These are phyloP conservation scores for Microtus richardsoni DNA, from an alignment of 2,113 vertebrate species.

Conservation along the genomic window DNA sequence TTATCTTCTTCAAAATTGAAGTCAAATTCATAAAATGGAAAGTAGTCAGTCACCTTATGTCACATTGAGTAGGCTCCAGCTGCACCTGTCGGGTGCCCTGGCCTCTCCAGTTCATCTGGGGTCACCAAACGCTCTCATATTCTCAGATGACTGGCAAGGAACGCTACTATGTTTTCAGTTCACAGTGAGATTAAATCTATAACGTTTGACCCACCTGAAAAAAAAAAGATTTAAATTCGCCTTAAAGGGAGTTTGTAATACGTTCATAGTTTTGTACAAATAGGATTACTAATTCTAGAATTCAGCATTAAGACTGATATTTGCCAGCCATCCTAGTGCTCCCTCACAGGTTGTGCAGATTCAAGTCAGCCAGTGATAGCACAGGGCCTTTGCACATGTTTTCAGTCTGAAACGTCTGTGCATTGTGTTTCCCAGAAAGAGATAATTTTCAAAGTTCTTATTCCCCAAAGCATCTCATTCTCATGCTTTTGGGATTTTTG, in stretches of 20 bases:
- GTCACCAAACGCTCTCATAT: conserved; percentile 86
- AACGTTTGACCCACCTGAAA: conserved; percentile 90
- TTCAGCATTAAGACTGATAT: neutral
- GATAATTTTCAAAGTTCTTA: neutral
- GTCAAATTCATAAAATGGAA: neutral
- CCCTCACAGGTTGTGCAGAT: neutral
- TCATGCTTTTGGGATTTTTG: neutral
- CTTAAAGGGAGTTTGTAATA: neutral
- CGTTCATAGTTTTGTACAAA: neutral
- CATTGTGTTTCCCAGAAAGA: neutral
- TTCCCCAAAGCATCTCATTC: neutral
- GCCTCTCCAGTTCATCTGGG: conserved; percentile 90
- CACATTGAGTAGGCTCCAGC: conserved; percentile 89
- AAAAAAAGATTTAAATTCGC: neutral
- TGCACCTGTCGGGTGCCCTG: conserved; percentile 89
- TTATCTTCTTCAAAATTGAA: neutral
- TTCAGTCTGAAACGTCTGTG: neutral
- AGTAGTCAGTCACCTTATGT: conserved; percentile 76
- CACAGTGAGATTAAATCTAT: conserved; percentile 91
- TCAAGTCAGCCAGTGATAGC: neutral
- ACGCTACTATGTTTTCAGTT: conserved; percentile 88
- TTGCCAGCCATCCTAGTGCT: neutral
- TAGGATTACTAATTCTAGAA: neutral
- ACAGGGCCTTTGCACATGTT: neutral
- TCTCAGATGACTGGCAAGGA: conserved; percentile 85